A percentile compares a stretch with the other conserved stretches of the same genome.
phyloP scores from a whole-genome alignment of 2,888 invertebrate genomes.

The Taphrorychus bicolor region DNA sequence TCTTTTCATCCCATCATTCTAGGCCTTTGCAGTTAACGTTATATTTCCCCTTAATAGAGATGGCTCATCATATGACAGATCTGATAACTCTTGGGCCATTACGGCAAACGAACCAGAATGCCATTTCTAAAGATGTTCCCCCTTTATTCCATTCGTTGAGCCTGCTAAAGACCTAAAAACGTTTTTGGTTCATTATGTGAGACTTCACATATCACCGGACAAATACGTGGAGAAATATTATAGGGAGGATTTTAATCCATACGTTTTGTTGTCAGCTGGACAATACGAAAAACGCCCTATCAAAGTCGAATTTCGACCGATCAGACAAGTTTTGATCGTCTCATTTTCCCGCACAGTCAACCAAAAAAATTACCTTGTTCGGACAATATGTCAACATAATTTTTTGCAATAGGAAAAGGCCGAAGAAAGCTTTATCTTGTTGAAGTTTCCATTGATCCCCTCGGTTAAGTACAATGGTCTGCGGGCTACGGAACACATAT shows the following conservation, averaged over 20 bases:
- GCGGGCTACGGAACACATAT: constrained; percentile 28
- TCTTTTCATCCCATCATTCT: background rate
- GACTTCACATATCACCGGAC: background rate
- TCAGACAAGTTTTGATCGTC: background rate
- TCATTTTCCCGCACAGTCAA: background rate
- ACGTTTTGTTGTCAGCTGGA: background rate
- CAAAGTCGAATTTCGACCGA: background rate
- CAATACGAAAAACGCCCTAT: no score
- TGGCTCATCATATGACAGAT: background rate
- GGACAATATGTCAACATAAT: constrained; percentile 18
- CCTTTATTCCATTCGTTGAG: background rate
- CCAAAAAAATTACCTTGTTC: constrained; percentile 27
- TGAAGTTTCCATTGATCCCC: constrained; percentile 30
- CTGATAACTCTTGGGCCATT: background rate
- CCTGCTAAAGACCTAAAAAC: no score
- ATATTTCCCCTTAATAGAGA: background rate
- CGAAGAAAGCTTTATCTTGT: constrained; percentile 12
- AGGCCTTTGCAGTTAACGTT: background rate
- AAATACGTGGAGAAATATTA: background rate
- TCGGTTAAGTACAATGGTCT: constrained; percentile 25
- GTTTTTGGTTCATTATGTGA: background rate
- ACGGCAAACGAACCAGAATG: background rate
- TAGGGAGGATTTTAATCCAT: no score
- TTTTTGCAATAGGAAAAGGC: constrained; percentile 14
- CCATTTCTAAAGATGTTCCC: background rate